A percentile compares a stretch with the other conserved stretches of the same genome.
phyloP scores from a whole-genome alignment of 2,113 vertebrate genomes.

The Machaerirhynchus nigripectus region DNA sequence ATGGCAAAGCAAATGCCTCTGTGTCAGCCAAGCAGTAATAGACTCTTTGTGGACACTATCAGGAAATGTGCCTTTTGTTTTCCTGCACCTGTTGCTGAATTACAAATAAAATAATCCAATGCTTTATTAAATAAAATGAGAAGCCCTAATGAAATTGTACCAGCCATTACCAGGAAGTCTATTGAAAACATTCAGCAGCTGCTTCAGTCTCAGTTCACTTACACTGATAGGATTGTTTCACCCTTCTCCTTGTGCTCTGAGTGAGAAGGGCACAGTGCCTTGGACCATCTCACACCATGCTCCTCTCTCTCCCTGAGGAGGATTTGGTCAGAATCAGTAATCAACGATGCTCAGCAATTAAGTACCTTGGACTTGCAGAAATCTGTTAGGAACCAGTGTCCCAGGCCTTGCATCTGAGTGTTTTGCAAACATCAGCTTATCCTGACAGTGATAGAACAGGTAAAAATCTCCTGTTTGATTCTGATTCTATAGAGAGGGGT shows the following conservation, averaged over 20 bases:
- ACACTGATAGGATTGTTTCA: slow-evolving; percentile 22
- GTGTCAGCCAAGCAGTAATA: slow-evolving; percentile 1
- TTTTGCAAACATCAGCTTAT: background rate
- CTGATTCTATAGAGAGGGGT: background rate
- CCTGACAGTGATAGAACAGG: background rate
- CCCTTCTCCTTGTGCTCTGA: background rate
- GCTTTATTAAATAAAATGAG: slow-evolving; percentile 45
- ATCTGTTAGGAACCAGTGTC: background rate
- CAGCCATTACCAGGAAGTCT: slow-evolving; percentile 53
- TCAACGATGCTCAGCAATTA: background rate
- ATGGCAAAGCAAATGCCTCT: background rate
- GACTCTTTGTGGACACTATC: slow-evolving; percentile 19
- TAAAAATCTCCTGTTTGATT: background rate
- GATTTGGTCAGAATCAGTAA: background rate
- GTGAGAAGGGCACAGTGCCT: background rate
- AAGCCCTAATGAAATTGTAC: slow-evolving; percentile 40
- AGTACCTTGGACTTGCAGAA: background rate
- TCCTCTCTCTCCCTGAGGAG: background rate
- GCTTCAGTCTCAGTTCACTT: background rate
- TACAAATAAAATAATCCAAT: slow-evolving; percentile 40
- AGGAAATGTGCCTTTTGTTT: slow-evolving; percentile 53
- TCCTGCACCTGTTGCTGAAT: slow-evolving; percentile 41
- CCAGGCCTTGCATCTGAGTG: background rate
- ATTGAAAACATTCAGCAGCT: slow-evolving; percentile 43
- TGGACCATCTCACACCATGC: background rate